Percentiles rank a stretch among this genome's conserved stretches.
Conservation (phyloP, 92 coral and sea anemone species). For the Heteractis magnifica region DNA sequence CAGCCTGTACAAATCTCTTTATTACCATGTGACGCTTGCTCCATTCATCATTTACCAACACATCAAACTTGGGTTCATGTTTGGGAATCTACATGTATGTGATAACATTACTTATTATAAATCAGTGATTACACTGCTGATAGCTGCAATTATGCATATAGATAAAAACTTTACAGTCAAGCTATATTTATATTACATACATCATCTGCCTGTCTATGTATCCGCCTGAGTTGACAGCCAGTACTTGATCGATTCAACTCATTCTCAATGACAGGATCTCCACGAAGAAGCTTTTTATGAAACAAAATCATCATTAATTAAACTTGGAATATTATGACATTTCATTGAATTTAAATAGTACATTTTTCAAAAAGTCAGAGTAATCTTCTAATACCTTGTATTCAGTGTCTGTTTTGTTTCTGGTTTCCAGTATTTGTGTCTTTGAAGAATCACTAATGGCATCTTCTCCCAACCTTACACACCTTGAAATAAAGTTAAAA, state of each 20-base stretch:
- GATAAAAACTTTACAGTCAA: too few relatives aligned
- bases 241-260: slow-evolving; percentile 90
- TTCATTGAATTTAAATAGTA: not conserved
- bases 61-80: slow-evolving; percentile 82
- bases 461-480: slow-evolving; percentile 90
- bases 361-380: not conserved
- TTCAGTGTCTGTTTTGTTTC: slow-evolving; percentile 59
- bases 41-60: slow-evolving; percentile 98
- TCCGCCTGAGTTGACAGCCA: slow-evolving; percentile 74
- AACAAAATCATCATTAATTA: not conserved
- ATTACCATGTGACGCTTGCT: slow-evolving; percentile 91
- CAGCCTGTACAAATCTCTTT: slow-evolving; percentile 89
- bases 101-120: not conserved
- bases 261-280: slow-evolving; percentile 75
- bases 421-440: slow-evolving; percentile 61
- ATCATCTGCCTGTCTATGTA: slow-evolving; percentile 86
- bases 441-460: slow-evolving; percentile 56
- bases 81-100: slow-evolving; percentile 54
- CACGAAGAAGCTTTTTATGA: slow-evolving; percentile 64
- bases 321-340: too few relatives aligned
- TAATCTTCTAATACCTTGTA: slow-evolving; percentile 61
- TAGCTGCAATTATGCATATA: too few relatives aligned
- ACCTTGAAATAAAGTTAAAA: slow-evolving; percentile 52
- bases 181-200: slow-evolving; percentile 29
- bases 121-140: not conserved